Percentiles rank a stretch among this genome's conserved stretches.
Evolutionary conservation across 2,113 vertebrate species (phyloP).

Genomic region (Ctenodactylus gundi): DNA sequence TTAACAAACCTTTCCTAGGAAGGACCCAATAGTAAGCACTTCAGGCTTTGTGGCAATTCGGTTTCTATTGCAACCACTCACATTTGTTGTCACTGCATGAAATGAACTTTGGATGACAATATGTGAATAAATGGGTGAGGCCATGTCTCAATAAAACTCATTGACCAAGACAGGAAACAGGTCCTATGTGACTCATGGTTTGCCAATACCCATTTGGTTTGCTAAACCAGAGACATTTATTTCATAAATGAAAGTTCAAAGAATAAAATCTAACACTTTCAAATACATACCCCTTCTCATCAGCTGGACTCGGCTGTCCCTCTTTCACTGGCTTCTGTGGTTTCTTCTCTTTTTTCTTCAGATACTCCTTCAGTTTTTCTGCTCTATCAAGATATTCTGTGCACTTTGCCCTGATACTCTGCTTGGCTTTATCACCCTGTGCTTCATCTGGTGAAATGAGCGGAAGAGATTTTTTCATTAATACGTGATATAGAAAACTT

Average conservation of each 20-base stretch:
- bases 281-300: slow-evolving; percentile 93
- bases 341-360: slow-evolving; percentile 94
- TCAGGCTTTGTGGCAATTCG: background rate
- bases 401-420: slow-evolving; percentile 95
- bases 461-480: slow-evolving; percentile 60
- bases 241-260: slow-evolving; percentile 5
- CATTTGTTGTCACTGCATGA: background rate
- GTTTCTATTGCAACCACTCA: background rate
- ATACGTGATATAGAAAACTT: background rate
- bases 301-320: slow-evolving; percentile 86
- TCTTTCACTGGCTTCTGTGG: slow-evolving; percentile 95
- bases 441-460: slow-evolving; percentile 91
- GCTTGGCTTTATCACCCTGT: slow-evolving; percentile 95
- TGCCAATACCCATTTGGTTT: background rate
- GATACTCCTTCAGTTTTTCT: slow-evolving; percentile 95
- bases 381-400: slow-evolving; percentile 96
- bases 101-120: background rate
- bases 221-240: background rate
- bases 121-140: background rate
- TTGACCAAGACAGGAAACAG: background rate
- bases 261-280: slow-evolving; percentile 13
- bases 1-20: background rate
- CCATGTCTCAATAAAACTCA: background rate
- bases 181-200: background rate
- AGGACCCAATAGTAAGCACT: background rate